Conservation (phyloP, 92 coral and sea anemone species). For the Epizoanthus ramosus region DNA sequence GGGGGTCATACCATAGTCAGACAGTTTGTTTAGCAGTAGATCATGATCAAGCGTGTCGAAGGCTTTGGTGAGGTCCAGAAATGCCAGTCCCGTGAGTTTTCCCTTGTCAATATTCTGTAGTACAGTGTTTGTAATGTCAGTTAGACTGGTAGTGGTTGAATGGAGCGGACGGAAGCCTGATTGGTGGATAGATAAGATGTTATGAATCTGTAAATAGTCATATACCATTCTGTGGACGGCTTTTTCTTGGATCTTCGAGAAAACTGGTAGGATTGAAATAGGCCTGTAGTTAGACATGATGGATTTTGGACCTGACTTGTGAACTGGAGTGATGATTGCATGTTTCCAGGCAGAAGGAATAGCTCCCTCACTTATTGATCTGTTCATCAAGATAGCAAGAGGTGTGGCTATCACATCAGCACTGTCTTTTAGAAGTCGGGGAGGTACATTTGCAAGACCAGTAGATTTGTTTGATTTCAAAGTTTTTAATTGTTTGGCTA, state of each 20-base stretch:
- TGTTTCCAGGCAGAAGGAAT: constrained; percentile 38
- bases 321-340: constrained; percentile 26
- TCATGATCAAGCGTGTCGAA: constrained; percentile 37
- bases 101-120: no score
- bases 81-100: constrained; percentile 40
- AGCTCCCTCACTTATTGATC: constrained; percentile 41
- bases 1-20: constrained; percentile 35
- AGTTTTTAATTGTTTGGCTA: constrained; percentile 37
- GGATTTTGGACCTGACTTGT: constrained; percentile 26
- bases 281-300: constrained; percentile 34
- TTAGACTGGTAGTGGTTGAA: constrained; percentile 39
- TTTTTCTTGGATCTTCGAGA: constrained; percentile 38
- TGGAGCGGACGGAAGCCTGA: constrained; percentile 45
- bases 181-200: constrained; percentile 34
- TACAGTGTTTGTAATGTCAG: constrained; percentile 39
- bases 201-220: constrained; percentile 39
- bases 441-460: constrained; percentile 18
- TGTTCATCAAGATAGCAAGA: constrained; percentile 43
- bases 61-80: constrained; percentile 50
- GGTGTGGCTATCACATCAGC: constrained; percentile 34
- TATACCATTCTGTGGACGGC: constrained; percentile 51
- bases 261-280: constrained; percentile 33
- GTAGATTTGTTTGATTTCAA: constrained; percentile 44
- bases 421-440: constrained; percentile 32
- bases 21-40: constrained; percentile 43